Conservation (phyloP, 2,113 vertebrate species). For the Chlorocebus sabaeus region DNA sequence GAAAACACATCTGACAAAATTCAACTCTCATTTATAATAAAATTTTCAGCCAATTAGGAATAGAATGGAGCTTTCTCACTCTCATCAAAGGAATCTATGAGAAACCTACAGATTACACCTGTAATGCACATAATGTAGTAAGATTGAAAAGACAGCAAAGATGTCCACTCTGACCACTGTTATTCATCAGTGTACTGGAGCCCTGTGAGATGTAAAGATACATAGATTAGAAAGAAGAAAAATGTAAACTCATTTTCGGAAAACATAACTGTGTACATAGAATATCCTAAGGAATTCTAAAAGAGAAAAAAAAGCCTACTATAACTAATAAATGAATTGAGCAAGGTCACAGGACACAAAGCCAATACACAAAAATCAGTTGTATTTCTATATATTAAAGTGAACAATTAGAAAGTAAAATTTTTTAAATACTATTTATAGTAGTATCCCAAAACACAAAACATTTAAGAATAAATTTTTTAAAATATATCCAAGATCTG, state of each 20-base stretch:
- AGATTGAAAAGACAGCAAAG: not conserved
- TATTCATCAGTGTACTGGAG: not conserved
- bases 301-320: too few relatives aligned
- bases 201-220: not conserved
- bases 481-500: not conserved
- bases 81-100: not conserved
- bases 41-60: not conserved
- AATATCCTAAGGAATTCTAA: not conserved
- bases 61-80: not conserved
- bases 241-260: not conserved
- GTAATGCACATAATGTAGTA: not conserved
- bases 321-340: not conserved
- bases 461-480: not conserved
- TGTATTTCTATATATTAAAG: conserved; percentile 7
- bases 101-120: not conserved
- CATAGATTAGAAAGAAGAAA: not conserved
- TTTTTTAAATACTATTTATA: not conserved
- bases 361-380: not conserved
- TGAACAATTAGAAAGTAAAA: not conserved
- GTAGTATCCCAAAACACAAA: not conserved
- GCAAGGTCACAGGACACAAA: not conserved
- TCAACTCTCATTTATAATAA: not conserved
- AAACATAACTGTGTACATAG: not conserved
- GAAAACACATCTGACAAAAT: not conserved
- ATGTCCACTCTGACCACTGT: not conserved